Evolutionary conservation across 2,888 invertebrate species (phyloP).

Genomic region (Onchidella celtica): DNA sequence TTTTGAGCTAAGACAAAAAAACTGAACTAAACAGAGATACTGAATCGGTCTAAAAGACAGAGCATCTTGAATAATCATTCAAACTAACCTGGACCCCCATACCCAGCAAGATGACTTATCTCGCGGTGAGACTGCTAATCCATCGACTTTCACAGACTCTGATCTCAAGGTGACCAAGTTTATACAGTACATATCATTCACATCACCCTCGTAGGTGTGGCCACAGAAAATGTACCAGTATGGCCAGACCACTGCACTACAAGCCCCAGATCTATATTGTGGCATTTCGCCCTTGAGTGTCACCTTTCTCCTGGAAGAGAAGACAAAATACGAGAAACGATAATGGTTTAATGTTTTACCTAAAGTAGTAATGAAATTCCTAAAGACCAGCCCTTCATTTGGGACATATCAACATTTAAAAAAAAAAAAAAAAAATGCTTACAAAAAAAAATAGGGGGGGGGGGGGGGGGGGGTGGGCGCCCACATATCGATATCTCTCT

Average conservation of each 20-base stretch:
- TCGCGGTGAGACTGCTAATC: conserved; percentile 69
- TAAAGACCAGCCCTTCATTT: too few relatives aligned
- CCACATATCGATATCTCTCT: too few relatives aligned
- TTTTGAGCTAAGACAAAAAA: conserved; percentile 5
- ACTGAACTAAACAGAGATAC: background rate
- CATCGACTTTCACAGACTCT: conserved; percentile 58
- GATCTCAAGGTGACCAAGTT: conserved; percentile 70
- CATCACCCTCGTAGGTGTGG: conserved; percentile 68
- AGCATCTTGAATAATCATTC: background rate
- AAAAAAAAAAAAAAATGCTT: too few relatives aligned
- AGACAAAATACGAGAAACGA: too few relatives aligned
- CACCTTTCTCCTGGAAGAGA: conserved; percentile 54
- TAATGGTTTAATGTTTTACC: too few relatives aligned
- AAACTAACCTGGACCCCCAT: conserved; percentile 67
- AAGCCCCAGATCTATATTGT: conserved; percentile 73
- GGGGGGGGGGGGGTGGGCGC: too few relatives aligned
- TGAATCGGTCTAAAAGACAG: background rate
- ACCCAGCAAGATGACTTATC: conserved; percentile 74
- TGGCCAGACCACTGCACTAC: conserved; percentile 67
- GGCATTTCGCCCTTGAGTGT: conserved; percentile 67
- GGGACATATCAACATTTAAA: too few relatives aligned
- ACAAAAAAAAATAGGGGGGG: too few relatives aligned
- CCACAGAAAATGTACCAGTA: conserved; percentile 78
- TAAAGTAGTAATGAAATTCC: too few relatives aligned
- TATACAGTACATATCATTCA: conserved; percentile 69